Evolutionary conservation across 2,888 invertebrate species (phyloP), one percentile per base, ranked within the genome.

Genomic region (Watsonalla cultraria): DNA sequence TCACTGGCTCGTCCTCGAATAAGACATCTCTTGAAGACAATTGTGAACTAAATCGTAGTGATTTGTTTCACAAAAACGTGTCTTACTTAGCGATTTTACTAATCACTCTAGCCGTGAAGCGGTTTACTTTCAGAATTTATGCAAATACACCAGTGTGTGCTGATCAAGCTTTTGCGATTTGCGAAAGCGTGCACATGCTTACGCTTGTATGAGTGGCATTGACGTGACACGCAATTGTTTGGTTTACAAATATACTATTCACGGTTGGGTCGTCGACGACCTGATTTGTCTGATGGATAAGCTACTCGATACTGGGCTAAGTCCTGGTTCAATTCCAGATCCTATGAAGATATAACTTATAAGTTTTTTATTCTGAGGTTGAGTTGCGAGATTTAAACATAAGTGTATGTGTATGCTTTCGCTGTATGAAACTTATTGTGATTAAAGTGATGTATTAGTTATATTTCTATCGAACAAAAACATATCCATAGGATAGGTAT

Each of bases 21-120:
- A 48, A 55, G 56, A 52, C 55, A 49, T 14, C 34, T 15, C 49
- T 49, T 59, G 64, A 51, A 54, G 57, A 52, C 67, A 66, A 75
- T 74, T 72, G 71, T 65, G 54, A 50, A 54, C 51, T 51, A 62
- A 71, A 72, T 67, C 57, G 59, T 54, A 48, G 53, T 59, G 59
- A 68, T 73, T 74, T 66, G 66, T 65, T 56, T 52, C 49, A 66
- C 60, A 62, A 63, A 63, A 54, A 42, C 42, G 46, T 52, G 55
- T 58, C 55, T 56, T 51, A 45, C 49, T 45, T 47, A 56, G 50
- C 47, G 58, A 62, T 62, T 63, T 53, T 35, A 60, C 59, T 59
- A 63, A 63, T 66, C 51, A 46, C 9, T 34, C 50, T 55, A 58
- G 51, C 48, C 56, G 54, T 56, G 55, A 52, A 52, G 52, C 14